A percentile compares a stretch with the other conserved stretches of the same genome.
Evolutionary conservation across 2,888 invertebrate genomes (phyloP).

Genomic region (Ormyrus nitidulus): DNA sequence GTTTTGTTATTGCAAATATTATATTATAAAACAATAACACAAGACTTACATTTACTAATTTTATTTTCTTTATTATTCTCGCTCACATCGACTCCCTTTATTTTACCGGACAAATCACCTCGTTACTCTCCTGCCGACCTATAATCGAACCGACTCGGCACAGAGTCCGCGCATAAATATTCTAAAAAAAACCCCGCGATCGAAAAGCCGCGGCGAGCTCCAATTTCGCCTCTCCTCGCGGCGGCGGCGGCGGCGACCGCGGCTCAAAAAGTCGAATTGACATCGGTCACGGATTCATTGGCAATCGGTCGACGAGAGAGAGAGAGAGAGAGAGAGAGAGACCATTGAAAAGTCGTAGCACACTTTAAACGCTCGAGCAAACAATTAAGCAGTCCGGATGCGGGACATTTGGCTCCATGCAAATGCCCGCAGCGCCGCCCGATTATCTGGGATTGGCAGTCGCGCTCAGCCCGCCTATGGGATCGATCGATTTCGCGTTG

Average conservation of each 20-base stretch:
- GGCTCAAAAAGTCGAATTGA: neutral
- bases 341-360: neutral
- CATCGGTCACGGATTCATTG: neutral
- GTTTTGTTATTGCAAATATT: neutral
- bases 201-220: neutral
- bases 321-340: too few relatives aligned
- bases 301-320: neutral
- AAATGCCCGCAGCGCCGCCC: conserved; percentile 1
- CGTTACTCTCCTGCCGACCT: too few relatives aligned
- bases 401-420: conserved; percentile 33
- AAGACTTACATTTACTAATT: neutral
- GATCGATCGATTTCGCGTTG: conserved; percentile 46
- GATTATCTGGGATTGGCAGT: conserved; percentile 31
- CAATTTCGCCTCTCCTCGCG: neutral
- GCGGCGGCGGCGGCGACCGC: neutral
- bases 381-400: conserved; percentile 15
- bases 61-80: too few relatives aligned
- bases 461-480: conserved; percentile 1
- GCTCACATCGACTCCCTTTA: too few relatives aligned
- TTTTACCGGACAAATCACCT: too few relatives aligned
- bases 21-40: neutral
- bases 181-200: too few relatives aligned
- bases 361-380: neutral
- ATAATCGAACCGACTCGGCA: too few relatives aligned
- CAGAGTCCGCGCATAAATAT: too few relatives aligned